Conservation (phyloP, 2,797 vertebrate genomes). For the Melanogrammus aeglefinus region DNA sequence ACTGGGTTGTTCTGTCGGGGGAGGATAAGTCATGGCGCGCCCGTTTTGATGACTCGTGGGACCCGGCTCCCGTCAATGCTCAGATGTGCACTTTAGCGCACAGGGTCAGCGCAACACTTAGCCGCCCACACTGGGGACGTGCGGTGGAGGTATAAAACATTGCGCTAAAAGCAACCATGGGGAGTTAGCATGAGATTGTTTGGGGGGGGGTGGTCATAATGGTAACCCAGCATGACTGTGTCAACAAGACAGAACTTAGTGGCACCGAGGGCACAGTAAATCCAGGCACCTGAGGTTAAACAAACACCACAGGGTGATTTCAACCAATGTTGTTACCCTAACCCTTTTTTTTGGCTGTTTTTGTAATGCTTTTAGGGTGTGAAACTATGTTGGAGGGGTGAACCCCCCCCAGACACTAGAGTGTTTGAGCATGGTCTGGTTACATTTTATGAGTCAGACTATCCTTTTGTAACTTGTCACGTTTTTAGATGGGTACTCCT, state of each 20-base stretch:
- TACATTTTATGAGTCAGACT: neutral
- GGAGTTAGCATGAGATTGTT: neutral
- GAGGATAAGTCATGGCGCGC: conserved; percentile 39
- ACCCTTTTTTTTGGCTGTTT: conserved; percentile 37
- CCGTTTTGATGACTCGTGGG: conserved; percentile 37
- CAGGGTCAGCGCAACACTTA: neutral
- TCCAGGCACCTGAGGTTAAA: conserved; percentile 41
- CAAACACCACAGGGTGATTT: conserved; percentile 42
- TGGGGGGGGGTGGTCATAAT: conserved; percentile 3
- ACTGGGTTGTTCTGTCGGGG: conserved; percentile 43
- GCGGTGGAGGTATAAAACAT: neutral
- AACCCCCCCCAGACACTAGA: neutral
- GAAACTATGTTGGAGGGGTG: conserved; percentile 25
- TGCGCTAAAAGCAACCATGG: neutral
- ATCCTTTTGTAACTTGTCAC: too few relatives aligned
- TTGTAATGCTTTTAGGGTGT: conserved; percentile 37
- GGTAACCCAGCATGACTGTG: conserved; percentile 52
- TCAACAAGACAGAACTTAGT: conserved; percentile 53
- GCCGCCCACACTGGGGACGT: neutral
- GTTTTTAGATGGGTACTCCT: too few relatives aligned
- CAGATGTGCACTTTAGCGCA: neutral
- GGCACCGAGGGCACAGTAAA: conserved; percentile 32
- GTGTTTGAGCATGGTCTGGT: neutral
- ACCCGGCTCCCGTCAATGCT: neutral
- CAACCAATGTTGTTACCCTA: neutral